These are phyloP conservation scores for Phragmatobia fuliginosa DNA, from an alignment of 2,888 invertebrate genomes.

Conservation along the genomic window DNA sequence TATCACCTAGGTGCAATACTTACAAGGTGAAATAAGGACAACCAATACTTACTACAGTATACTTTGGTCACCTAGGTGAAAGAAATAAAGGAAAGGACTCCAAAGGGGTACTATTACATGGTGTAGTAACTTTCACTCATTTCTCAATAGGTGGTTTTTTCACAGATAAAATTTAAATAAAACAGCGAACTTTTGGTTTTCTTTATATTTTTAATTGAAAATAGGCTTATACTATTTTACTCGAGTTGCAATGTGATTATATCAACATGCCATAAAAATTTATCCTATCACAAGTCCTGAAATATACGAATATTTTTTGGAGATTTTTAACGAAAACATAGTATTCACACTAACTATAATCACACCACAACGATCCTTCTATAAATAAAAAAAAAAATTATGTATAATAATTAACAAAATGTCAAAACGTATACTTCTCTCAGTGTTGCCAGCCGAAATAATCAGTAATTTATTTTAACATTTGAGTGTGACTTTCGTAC, in stretches of 20 bases:
- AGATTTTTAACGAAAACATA: conserved; percentile 49
- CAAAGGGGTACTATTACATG: no score
- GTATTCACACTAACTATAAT: conserved; percentile 59
- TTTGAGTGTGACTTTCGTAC: conserved; percentile 69
- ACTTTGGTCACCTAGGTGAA: no score
- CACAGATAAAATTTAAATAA: conserved; percentile 40
- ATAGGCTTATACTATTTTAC: conserved; percentile 82
- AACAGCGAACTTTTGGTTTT: conserved; percentile 60
- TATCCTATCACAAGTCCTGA: conserved; percentile 53
- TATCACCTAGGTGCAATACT: no score
- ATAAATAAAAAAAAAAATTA: conserved; percentile 76
- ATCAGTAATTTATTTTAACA: conserved; percentile 47
- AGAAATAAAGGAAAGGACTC: no score
- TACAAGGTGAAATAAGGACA: no score
- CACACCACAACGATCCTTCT: conserved; percentile 74
- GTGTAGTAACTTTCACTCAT: no score
- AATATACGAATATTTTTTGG: conserved; percentile 41
- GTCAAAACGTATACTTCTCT: conserved; percentile 68
- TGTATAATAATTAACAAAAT: conserved; percentile 73
- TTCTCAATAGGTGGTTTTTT: background rate
- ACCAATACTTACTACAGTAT: no score
- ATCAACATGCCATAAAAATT: conserved; percentile 57
- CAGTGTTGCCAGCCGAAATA: conserved; percentile 63
- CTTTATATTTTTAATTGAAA: conserved; percentile 81
- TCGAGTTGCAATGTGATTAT: conserved; percentile 77